phyloP scores from a whole-genome alignment of 2,797 vertebrate species.

The Allobates femoralis region DNA sequence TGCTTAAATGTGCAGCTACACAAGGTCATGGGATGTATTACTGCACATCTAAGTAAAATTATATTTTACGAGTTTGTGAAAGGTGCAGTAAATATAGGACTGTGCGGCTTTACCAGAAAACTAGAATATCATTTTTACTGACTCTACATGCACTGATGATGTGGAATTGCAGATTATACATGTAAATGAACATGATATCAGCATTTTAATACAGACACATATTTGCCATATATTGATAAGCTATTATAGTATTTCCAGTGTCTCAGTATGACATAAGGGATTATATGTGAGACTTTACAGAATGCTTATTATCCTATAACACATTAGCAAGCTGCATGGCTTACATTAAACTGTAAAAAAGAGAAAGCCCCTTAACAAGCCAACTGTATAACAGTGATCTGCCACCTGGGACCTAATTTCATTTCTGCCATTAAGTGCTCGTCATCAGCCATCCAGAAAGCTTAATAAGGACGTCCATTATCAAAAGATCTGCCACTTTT shows the following conservation, averaged over 20 bases:
- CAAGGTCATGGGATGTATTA: neutral
- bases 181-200: neutral
- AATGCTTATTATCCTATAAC: conserved; percentile 33
- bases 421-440: conserved; percentile 55
- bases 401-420: conserved; percentile 54
- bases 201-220: neutral
- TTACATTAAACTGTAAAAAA: conserved; percentile 42
- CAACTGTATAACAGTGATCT: conserved; percentile 46
- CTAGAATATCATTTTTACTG: neutral
- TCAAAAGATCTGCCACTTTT: conserved; percentile 51
- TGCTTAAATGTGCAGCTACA: neutral
- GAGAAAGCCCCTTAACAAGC: conserved; percentile 49
- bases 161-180: neutral
- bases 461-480: conserved; percentile 57
- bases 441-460: conserved; percentile 57
- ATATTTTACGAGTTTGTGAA: neutral
- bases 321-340: conserved; percentile 42
- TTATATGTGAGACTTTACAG: conserved; percentile 17
- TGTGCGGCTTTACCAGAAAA: neutral
- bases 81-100: neutral
- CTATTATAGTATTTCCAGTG: neutral
- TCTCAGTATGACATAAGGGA: conserved; percentile 28
- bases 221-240: neutral
- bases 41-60: neutral
- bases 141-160: neutral